These are phyloP conservation scores for Oreochromis grahami DNA, from an alignment of 2,797 vertebrate genomes.

Conservation along the genomic window DNA sequence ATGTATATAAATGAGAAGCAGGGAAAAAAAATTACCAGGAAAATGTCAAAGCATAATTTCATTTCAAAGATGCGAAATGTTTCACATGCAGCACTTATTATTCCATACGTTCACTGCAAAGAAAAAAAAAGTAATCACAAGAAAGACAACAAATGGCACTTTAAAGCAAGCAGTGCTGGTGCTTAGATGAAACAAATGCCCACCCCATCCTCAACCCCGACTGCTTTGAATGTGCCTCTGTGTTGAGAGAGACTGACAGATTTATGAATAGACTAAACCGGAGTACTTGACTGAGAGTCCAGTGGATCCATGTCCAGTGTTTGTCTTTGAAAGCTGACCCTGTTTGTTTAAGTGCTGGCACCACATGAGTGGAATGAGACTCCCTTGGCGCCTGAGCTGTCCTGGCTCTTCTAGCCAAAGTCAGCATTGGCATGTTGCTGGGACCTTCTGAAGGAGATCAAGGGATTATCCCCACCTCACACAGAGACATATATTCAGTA, in stretches of 20 bases:
- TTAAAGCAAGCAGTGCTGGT: not conserved
- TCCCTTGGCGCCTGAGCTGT: slow-evolving; percentile 55
- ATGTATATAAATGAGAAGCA: not conserved
- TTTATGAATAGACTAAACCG: slow-evolving; percentile 48
- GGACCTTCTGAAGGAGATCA: slow-evolving; percentile 64
- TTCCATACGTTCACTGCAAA: not conserved
- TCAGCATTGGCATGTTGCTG: slow-evolving; percentile 63
- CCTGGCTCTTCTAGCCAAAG: slow-evolving; percentile 61
- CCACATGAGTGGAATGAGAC: slow-evolving; percentile 52
- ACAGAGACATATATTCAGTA: not conserved
- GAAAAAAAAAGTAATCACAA: not conserved
- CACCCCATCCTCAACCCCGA: not conserved
- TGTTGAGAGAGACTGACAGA: slow-evolving; percentile 26
- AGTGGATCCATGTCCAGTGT: slow-evolving; percentile 51
- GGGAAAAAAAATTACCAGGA: not conserved
- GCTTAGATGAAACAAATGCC: not conserved
- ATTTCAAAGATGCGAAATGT: slow-evolving; percentile 9
- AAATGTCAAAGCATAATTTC: not conserved
- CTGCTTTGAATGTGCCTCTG: slow-evolving; percentile 9
- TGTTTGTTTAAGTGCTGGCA: slow-evolving; percentile 74
- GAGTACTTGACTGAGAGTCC: slow-evolving; percentile 32
- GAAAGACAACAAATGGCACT: not conserved
- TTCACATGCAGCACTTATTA: not conserved
- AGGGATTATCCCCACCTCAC: slow-evolving; percentile 40
- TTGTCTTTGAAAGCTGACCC: slow-evolving; percentile 68